Base-by-base conservation (phyloP, 2,888 invertebrate genomes). In the Octonoba sinensis region DNA sequence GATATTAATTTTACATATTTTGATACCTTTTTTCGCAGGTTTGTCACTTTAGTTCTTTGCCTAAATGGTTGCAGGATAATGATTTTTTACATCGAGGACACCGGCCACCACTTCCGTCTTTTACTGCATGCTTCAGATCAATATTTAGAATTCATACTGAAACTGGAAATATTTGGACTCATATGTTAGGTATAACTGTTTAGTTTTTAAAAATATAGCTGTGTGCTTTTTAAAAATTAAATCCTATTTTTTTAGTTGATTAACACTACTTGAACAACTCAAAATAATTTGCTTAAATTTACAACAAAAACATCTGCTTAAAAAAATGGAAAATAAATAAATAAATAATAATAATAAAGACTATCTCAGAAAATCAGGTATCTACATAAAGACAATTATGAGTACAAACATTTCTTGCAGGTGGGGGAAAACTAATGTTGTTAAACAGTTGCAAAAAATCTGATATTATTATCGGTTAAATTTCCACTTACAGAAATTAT, bases 131-230 rank as follows among this genome's bases (percentile, higher is more conserved):
- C 86, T 90, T 91, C 86, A 89, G 90, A 85, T 90, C 90, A 18
- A 90, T 91, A 59, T 91, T 91, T 77, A 93, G 98, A 84, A 93
- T 99, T 86, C 99, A 99, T 90, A 99, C 99, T 0, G 99, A 99
- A 90, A 99, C 99, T 15, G 99, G 97, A 71, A 99, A 99, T 88
- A 99, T 99, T 86, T 99, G 99, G 99, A 98, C 97, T 46, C 97
- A 97, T 90, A 90, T 97, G 83, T 91, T 97, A 76, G 94, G 93
- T 65, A 87, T 24, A 51, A n/a, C 27, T 27, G 27, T 27, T 27
- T 3, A 27, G 27, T 27, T 27, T 6, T 27, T 27, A 3, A 27
- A n/a, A 27, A 27, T 27, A 2, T 27, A 3, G 6, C 27, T 27
- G 27, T 27, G 27, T 27, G 27, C 6, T 27, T 27, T 27, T 2